Evolutionary conservation across 1,140 invertebrate genomes (phyloP).

Genomic region (Anadara kagoshimensis): DNA sequence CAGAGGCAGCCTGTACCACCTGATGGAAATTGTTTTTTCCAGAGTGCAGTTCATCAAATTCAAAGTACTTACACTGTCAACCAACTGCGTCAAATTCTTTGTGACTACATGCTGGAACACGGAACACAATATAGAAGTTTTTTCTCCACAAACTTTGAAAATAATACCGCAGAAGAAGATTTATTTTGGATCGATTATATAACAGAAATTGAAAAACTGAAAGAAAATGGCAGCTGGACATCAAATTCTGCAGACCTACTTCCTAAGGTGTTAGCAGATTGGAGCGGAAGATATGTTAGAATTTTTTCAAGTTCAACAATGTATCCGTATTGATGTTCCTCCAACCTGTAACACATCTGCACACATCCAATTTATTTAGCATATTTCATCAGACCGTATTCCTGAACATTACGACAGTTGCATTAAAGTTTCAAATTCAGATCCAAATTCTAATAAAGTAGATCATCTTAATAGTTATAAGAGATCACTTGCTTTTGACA

Average conservation of each 20-base stretch:
- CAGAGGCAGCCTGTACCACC: conserved; percentile 12
- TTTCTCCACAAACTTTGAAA: neutral
- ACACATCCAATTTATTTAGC: neutral
- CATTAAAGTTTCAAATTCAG: neutral
- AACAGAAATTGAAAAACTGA: conserved; percentile 11
- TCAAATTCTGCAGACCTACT: conserved; percentile 14
- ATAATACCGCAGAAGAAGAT: conserved; percentile 10
- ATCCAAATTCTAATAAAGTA: neutral
- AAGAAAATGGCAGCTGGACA: conserved; percentile 13
- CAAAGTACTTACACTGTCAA: neutral
- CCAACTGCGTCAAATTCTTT: neutral
- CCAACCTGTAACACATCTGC: neutral
- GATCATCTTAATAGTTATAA: no score
- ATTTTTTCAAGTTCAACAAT: no score
- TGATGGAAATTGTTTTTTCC: conserved; percentile 21
- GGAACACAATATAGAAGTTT: conserved; percentile 4
- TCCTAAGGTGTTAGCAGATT: conserved; percentile 20
- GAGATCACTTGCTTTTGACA: no score
- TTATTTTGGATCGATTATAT: conserved; percentile 12
- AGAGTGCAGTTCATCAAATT: neutral
- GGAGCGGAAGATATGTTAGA: conserved; percentile 3
- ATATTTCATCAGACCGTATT: conserved; percentile 9
- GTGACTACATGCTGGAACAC: conserved; percentile 8
- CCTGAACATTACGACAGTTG: conserved; percentile 15
- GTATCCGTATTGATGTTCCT: no score